phyloP scores from a whole-genome alignment of 2,888 invertebrate genomes.

The Octonoba sinensis region DNA sequence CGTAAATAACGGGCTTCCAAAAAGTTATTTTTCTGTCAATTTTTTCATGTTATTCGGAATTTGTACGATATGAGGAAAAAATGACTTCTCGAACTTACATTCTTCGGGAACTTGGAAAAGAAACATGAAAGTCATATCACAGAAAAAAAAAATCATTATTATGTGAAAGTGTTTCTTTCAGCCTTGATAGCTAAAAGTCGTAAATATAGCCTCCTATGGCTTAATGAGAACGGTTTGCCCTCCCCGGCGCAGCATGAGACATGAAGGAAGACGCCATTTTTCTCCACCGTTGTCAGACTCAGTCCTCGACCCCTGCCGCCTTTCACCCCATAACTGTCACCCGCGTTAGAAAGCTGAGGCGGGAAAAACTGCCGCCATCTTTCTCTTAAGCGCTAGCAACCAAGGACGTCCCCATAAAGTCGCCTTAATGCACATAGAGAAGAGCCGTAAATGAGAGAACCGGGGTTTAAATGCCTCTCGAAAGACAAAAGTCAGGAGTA shows the following conservation, averaged over 20 bases:
- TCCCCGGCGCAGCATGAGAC: conserved; percentile 19
- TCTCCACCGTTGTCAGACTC: conserved; percentile 36
- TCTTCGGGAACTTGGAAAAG: no score
- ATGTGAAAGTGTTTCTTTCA: conserved; percentile 23
- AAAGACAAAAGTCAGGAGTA: no score
- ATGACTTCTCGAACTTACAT: no score
- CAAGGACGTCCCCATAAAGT: conserved; percentile 35
- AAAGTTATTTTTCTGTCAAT: no score
- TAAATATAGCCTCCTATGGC: conserved; percentile 32
- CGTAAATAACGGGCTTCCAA: no score
- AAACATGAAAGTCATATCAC: no score
- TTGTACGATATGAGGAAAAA: no score
- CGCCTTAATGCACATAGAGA: background rate
- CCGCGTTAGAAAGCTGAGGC: conserved; percentile 17
- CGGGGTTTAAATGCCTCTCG: no score
- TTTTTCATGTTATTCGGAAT: no score
- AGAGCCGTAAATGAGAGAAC: no score
- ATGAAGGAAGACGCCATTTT: conserved; percentile 29
- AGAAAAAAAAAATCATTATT: background rate
- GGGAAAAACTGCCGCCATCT: conserved; percentile 9
- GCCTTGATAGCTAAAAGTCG: conserved; percentile 15
- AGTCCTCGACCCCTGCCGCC: conserved; percentile 21
- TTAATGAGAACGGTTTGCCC: conserved; percentile 13
- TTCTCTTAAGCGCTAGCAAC: conserved; percentile 9
- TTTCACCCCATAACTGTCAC: conserved; percentile 39